These are phyloP conservation scores for Ips typographus DNA, from an alignment of 1,140 invertebrate species.

Conservation along the genomic window DNA sequence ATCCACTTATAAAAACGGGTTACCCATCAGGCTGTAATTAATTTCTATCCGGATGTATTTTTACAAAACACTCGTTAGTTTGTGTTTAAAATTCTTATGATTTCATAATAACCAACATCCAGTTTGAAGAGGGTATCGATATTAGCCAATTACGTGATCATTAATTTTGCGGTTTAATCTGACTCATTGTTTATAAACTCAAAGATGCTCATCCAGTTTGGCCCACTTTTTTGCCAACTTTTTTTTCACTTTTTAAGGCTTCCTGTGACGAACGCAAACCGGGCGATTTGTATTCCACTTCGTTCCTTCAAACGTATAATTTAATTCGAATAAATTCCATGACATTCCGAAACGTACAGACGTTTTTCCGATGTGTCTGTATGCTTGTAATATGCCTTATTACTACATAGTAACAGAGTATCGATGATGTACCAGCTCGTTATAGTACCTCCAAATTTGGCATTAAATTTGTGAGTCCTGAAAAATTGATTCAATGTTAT, in stretches of 20 bases:
- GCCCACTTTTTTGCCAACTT: too few species aligned
- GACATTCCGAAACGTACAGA: slow-evolving; percentile 19
- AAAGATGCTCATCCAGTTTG: too few species aligned
- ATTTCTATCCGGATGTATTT: too few species aligned
- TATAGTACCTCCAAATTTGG: slow-evolving; percentile 13
- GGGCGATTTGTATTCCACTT: slow-evolving; percentile 21
- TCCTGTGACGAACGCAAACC: slow-evolving; percentile 2
- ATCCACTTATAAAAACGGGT: too few species aligned
- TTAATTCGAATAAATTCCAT: slow-evolving; percentile 26
- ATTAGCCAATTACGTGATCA: too few species aligned
- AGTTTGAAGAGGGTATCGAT: too few species aligned
- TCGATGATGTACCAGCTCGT: not conserved
- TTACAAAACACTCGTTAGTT: too few species aligned
- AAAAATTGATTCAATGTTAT: not conserved
- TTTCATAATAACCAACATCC: too few species aligned
- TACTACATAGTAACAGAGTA: slow-evolving; percentile 22
- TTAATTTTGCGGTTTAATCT: too few species aligned
- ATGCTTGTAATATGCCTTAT: slow-evolving; percentile 27
- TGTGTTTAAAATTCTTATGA: too few species aligned
- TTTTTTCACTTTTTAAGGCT: slow-evolving; percentile 3
- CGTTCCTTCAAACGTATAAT: slow-evolving; percentile 14
- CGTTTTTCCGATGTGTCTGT: slow-evolving; percentile 27
- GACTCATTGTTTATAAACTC: too few species aligned
- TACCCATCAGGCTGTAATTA: too few species aligned
- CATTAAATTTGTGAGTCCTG: not conserved